phyloP scores from a whole-genome alignment of 2,888 invertebrate genomes.

The Yponomeuta malinellus region DNA sequence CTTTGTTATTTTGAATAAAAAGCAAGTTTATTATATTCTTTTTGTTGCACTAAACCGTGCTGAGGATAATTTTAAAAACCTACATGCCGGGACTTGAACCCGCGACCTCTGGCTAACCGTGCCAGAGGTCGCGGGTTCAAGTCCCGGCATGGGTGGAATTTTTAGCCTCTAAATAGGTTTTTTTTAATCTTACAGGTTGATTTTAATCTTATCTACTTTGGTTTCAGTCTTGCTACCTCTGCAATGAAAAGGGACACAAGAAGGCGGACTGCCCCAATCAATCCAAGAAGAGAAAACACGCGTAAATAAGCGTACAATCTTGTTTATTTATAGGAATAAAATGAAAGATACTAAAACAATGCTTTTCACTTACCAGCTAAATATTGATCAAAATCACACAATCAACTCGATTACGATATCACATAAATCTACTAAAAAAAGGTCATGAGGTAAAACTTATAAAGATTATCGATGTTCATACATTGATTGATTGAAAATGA shows the following conservation, averaged over 20 bases:
- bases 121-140: too few species aligned
- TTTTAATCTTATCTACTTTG: slow-evolving; percentile 11
- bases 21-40: too few species aligned
- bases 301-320: slow-evolving; percentile 3
- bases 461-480: not conserved
- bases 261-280: slow-evolving; percentile 65
- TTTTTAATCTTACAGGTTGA: too few species aligned
- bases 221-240: slow-evolving; percentile 76
- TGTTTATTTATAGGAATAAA: slow-evolving; percentile 14
- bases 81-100: too few species aligned
- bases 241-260: slow-evolving; percentile 75
- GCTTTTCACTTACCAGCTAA: slow-evolving; percentile 1
- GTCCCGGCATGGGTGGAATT: too few species aligned
- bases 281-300: slow-evolving; percentile 44
- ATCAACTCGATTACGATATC: slow-evolving; percentile 9
- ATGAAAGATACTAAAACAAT: slow-evolving; percentile 3
- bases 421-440: not conserved
- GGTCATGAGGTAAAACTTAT: not conserved
- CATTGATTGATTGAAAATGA: too few species aligned
- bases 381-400: not conserved
- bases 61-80: too few species aligned
- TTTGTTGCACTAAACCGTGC: too few species aligned
- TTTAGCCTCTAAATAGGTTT: too few species aligned
- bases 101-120: too few species aligned
- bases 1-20: too few species aligned